Base-by-base conservation (phyloP, 53 echinoderm and acorn worm species). In the Paracentrotus lividus region DNA sequence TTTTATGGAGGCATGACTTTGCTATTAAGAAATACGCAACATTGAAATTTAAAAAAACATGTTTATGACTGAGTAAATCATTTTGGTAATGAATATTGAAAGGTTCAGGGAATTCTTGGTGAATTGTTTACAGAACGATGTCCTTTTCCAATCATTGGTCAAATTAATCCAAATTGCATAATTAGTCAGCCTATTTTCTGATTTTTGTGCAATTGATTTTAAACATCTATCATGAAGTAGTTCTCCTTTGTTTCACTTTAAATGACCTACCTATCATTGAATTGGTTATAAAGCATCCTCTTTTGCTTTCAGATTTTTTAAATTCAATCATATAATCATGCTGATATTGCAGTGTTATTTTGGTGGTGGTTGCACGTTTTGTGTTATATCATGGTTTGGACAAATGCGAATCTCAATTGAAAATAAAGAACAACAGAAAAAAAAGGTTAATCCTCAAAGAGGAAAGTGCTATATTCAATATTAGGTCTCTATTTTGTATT, bases 271-370 rank as follows among this genome's bases (percentile, higher is more conserved):
- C 0, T 64, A 27, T 13, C 16, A 72, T 32, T 72, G 18, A 38
- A 21, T 16, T 5, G 36, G 40, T 72, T 72, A 72, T 40, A 72
- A 38, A 40, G 16, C 72, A 72, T 16, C 72, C 32, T 29, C 8
- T 61, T 26, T 27, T 61, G 61, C 61, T 61, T 61, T 61, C 1
- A 26, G 8, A 31, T 5, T 14, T 18, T 66, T 26, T 40, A 38
- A 5, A 15, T 26, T 40, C 15, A 5, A 15, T 29, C 5, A 40
- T 72, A 38, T 36, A 72, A 38, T 72, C 36, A 72, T 72, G 72
- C 72, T 72, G 34, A 18, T 72, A 3, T 72, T 72, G 72, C 72
- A 72, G 72, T 72, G 72, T 72, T 40, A 72, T 36, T 57, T 72
- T 7, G 38, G 36, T 40, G 36, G 72, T 31, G 20, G 72, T 72